phyloP scores from a whole-genome alignment of 2,113 vertebrate genomes.

The Entomyzon cyanotis region DNA sequence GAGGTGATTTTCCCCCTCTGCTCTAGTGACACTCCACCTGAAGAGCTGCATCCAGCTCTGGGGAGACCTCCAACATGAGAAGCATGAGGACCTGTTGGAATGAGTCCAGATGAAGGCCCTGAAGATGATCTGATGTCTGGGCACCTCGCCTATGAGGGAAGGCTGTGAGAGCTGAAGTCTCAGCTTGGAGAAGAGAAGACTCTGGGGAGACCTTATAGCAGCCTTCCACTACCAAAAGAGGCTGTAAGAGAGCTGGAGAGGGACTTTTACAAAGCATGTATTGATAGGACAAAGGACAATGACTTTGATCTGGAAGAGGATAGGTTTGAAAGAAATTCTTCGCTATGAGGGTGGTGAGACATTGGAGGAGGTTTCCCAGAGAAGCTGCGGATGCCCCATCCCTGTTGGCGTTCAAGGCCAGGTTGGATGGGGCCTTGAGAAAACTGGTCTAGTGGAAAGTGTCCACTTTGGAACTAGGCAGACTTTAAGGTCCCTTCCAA shows the following conservation, averaged over 20 bases:
- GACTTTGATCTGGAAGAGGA: background rate
- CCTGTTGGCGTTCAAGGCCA: background rate
- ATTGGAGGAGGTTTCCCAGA: background rate
- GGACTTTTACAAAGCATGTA: background rate
- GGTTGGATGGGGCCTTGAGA: background rate
- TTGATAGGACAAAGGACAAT: background rate
- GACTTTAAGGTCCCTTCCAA: background rate
- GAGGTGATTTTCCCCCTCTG: background rate
- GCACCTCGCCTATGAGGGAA: background rate
- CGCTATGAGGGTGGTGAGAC: accelerated
- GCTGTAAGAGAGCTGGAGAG: background rate
- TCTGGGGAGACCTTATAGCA: background rate
- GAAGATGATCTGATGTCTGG: background rate
- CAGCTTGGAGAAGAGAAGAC: background rate
- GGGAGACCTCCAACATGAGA: background rate
- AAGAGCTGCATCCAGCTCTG: background rate
- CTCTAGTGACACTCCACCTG: background rate
- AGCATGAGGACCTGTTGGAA: background rate
- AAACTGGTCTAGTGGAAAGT: background rate
- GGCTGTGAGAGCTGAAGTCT: background rate
- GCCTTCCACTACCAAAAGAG: background rate
- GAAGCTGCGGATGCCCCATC: background rate
- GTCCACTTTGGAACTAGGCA: background rate
- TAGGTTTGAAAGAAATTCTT: background rate
- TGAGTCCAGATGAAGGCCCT: background rate